Evolutionary conservation across 2,797 vertebrate species (phyloP).

Genomic region (Anguilla obscura): DNA sequence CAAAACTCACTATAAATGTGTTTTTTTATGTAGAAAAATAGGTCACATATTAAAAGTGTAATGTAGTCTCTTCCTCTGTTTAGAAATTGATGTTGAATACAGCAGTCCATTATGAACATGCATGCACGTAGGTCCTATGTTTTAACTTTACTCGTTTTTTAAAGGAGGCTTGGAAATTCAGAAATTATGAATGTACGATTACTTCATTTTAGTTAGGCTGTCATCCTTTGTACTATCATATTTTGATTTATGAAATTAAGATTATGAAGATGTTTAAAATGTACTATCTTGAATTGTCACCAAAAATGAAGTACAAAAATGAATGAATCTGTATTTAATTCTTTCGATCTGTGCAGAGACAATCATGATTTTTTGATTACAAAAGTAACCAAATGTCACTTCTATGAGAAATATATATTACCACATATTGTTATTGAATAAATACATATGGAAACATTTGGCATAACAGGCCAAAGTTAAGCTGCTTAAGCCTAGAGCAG

Average conservation of each 20-base stretch:
- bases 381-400: slow-evolving; percentile 14
- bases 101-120: not conserved
- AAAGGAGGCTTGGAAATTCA: not conserved
- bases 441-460: not conserved
- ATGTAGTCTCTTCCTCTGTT: not conserved
- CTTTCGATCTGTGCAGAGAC: not conserved
- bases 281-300: no score
- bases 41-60: not conserved
- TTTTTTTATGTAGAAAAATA: not conserved
- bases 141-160: not conserved
- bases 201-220: not conserved
- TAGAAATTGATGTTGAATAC: not conserved
- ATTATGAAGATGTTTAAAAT: not conserved
- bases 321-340: not conserved
- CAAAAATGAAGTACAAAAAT: not conserved
- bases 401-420: slow-evolving; percentile 12
- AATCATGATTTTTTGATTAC: not conserved
- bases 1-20: not conserved
- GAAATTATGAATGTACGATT: not conserved
- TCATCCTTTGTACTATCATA: not conserved
- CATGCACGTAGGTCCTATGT: not conserved
- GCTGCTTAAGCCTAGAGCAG: not conserved
- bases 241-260: slow-evolving; percentile 1
- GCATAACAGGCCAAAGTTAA: not conserved
- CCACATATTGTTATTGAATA: not conserved